Percentiles rank a stretch among this genome's conserved stretches.
Conservation (phyloP, 2,888 invertebrate genomes). For the Linnaemya vulpina region DNA sequence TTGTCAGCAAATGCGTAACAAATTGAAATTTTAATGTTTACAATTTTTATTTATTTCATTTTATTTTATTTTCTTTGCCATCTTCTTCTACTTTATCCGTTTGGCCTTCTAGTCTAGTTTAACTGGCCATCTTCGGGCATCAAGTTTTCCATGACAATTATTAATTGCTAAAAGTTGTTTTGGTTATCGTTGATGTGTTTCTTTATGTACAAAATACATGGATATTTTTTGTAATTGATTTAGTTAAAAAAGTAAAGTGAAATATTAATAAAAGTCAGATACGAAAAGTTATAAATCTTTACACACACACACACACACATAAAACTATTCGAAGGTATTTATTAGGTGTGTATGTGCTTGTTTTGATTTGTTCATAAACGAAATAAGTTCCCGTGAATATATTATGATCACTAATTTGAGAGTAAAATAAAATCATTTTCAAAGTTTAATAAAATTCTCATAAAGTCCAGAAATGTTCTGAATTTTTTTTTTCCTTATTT, state of each 20-base stretch:
- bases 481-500: too few relatives aligned
- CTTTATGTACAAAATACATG: conserved; percentile 22
- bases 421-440: too few relatives aligned
- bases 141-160: conserved; percentile 47
- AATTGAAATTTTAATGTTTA: conserved; percentile 72
- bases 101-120: conserved; percentile 61
- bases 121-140: conserved; percentile 63
- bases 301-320: background rate
- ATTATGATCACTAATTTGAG: too few relatives aligned
- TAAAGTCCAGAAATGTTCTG: too few relatives aligned
- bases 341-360: too few relatives aligned
- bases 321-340: too few relatives aligned
- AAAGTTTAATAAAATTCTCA: too few relatives aligned
- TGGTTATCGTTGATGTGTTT: conserved; percentile 49
- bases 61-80: background rate
- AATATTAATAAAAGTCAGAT: conserved; percentile 57
- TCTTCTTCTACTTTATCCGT: conserved; percentile 37
- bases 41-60: conserved; percentile 54
- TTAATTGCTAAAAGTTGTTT: conserved; percentile 60
- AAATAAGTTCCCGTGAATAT: too few relatives aligned
- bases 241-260: conserved; percentile 34
- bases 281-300: conserved; percentile 48
- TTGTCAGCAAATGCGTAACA: conserved; percentile 74
- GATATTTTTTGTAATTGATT: conserved; percentile 50
- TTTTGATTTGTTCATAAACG: too few relatives aligned